Base-by-base conservation (phyloP, 2,797 vertebrate species). In the Heliangelus exortis region DNA sequence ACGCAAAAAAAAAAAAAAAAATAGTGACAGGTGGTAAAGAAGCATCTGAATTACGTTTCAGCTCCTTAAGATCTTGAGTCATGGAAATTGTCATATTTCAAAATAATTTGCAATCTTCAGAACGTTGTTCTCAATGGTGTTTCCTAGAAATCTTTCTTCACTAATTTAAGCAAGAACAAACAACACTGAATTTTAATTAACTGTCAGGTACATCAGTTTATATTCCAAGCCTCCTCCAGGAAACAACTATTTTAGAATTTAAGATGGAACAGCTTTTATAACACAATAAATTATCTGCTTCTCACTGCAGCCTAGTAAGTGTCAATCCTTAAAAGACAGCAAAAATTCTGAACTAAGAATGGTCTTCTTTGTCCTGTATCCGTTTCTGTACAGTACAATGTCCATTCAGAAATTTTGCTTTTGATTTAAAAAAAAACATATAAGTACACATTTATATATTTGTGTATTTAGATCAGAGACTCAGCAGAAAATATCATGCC, bases 171-270 rank as follows among this genome's bases (percentile, higher is more conserved):
- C 53, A 94, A 87, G 92, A 94, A 95, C 89, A 97, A 97, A 96
- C 87, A 95, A 72, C 95, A 45, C 95, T 89, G 93, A 93, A 97
- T 97, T 96, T 95, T 93, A 97, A 96, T 95, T 77, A 95, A 74
- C 87, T 91, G 87, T 94, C 96, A 97, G 95, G 96, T 96, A 96
- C 90, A 93, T 31, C 89, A 80, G 89, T 91, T 84, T 95, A 93
- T 82, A 94, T 91, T 94, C 85, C 80, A 91, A 94, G 68, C 83
- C 95, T 96, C 87, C 94, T 89, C 92, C 85, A 2, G 77, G 68
- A 96, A 93, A 80, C 31, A 94, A 87, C 95, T 84, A 93, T 96
- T 97, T 96, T 82, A 77, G 93, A 88, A 91, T 92, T 92, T 71
- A 82, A 82, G 85, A 87, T 12, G 62, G 74, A 79, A 84, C 62